These are phyloP conservation scores for Apocrypta bakeri DNA, from an alignment of 1,140 invertebrate species.

Conservation along the genomic window DNA sequence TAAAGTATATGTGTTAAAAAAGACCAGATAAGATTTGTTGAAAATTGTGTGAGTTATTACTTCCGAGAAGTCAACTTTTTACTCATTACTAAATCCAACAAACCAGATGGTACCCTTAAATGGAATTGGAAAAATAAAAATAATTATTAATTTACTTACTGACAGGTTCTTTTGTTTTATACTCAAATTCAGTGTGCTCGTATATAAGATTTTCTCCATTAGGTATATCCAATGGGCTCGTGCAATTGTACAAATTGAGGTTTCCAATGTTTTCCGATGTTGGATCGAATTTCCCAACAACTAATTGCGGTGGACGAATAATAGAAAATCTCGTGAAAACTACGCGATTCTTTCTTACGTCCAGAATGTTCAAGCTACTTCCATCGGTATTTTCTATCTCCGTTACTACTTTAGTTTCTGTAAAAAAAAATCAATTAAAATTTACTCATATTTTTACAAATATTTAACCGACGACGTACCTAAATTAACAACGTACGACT, in stretches of 20 bases:
- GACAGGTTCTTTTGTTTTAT: slow-evolving; percentile 65
- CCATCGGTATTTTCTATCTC: slow-evolving; percentile 65
- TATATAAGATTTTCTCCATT: slow-evolving; percentile 63
- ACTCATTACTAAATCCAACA: no score
- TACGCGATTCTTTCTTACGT: slow-evolving; percentile 65
- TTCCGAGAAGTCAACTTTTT: no score
- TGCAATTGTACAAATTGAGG: slow-evolving; percentile 57
- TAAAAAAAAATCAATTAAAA: slow-evolving; percentile 1
- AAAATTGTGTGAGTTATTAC: no score
- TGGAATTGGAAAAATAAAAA: slow-evolving; percentile 2
- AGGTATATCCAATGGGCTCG: slow-evolving; percentile 54
- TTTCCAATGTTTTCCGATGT: slow-evolving; percentile 54
- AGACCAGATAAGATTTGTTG: no score
- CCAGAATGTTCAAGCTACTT: slow-evolving; percentile 65
- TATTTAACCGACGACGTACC: slow-evolving; percentile 67
- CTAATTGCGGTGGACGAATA: slow-evolving; percentile 57
- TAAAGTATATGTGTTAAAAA: no score
- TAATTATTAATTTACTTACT: slow-evolving; percentile 60
- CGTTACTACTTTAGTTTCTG: slow-evolving; percentile 66
- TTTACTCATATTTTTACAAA: background rate
- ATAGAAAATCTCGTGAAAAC: slow-evolving; percentile 63
- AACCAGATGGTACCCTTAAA: no score
- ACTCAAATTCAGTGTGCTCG: slow-evolving; percentile 65
- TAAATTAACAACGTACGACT: slow-evolving; percentile 76
- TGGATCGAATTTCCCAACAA: slow-evolving; percentile 62